Percentiles rank a stretch among this genome's conserved stretches.
These are phyloP conservation scores for Aurelia aurita complex sp. Pacific DNA, from an alignment of 30 jellyfish, hydroid and myxozoan genomes.

Conservation along the genomic window DNA sequence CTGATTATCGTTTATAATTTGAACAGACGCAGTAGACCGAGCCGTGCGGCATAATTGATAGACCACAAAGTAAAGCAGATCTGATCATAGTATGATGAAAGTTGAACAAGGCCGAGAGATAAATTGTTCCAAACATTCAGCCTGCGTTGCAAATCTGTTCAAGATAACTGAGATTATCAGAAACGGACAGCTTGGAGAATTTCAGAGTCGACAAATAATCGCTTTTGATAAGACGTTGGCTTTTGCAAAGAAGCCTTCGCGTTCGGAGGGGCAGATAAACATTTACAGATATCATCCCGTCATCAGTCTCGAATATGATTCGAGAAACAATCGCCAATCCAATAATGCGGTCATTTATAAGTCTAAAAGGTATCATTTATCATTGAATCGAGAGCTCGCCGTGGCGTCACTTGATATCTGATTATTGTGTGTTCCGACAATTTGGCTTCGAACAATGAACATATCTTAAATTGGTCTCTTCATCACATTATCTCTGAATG, in stretches of 20 bases:
- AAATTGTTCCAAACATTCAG: constrained; percentile 62
- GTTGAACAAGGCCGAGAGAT: constrained; percentile 66
- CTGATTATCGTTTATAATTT: constrained; percentile 63
- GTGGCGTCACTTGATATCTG: constrained; percentile 87
- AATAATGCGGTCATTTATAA: constrained; percentile 81
- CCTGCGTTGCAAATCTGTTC: constrained; percentile 64
- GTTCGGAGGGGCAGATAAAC: constrained; percentile 69
- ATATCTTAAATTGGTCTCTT: constrained; percentile 69
- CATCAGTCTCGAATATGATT: constrained; percentile 65
- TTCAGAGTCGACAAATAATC: constrained; percentile 51
- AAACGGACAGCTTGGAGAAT: constrained; percentile 58
- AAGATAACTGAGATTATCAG: constrained; percentile 54
- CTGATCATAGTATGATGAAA: constrained; percentile 39
- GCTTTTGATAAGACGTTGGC: constrained; percentile 42
- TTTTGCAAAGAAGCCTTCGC: constrained; percentile 43
- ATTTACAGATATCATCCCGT: constrained; percentile 77
- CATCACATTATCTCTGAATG: constrained; percentile 73
- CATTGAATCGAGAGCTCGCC: constrained; percentile 73
- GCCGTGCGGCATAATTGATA: constrained; percentile 81
- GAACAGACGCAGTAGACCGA: constrained; percentile 87
- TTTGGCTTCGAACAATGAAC: constrained; percentile 66
- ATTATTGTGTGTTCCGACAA: constrained; percentile 79
- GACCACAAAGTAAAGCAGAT: constrained; percentile 72
- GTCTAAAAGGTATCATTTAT: constrained; percentile 83
- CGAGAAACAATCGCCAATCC: constrained; percentile 69